These are phyloP conservation scores for Bubo scandiacus DNA, from an alignment of 2,113 vertebrate genomes.

Conservation along the genomic window DNA sequence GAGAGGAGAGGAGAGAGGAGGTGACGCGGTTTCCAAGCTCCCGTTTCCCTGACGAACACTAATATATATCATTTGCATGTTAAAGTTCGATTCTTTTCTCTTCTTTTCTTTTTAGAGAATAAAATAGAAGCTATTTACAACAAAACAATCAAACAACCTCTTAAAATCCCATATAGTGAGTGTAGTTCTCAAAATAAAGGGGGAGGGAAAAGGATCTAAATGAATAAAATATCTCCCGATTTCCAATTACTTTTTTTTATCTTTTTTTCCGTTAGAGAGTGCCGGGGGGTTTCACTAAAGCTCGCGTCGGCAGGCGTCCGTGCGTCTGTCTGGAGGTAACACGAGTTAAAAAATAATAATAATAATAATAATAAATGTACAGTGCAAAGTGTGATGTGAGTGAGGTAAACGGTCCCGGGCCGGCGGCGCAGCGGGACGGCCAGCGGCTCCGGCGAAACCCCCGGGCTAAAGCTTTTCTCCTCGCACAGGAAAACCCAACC, in stretches of 20 bases:
- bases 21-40: background rate
- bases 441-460: slow-evolving; percentile 30
- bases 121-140: slow-evolving; percentile 64
- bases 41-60: slow-evolving; percentile 33
- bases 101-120: slow-evolving; percentile 5
- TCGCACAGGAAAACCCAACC: slow-evolving; percentile 41
- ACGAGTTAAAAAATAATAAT: slow-evolving; percentile 42
- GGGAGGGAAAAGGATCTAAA: background rate
- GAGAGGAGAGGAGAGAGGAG: background rate
- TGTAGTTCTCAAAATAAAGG: background rate
- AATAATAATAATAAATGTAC: slow-evolving; percentile 44
- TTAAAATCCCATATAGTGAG: background rate
- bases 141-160: slow-evolving; percentile 26
- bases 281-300: slow-evolving; percentile 44
- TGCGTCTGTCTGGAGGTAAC: slow-evolving; percentile 56
- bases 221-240: slow-evolving; percentile 22
- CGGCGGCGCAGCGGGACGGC: background rate
- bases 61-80: slow-evolving; percentile 37
- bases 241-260: background rate
- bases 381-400: slow-evolving; percentile 69
- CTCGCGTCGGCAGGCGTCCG: background rate
- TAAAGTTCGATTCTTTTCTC: slow-evolving; percentile 21
- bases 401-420: slow-evolving; percentile 70
- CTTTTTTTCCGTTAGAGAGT: background rate
- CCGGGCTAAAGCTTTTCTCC: slow-evolving; percentile 34